phyloP scores from a whole-genome alignment of 2,888 invertebrate species.

The Tolmerus cingulatus region DNA sequence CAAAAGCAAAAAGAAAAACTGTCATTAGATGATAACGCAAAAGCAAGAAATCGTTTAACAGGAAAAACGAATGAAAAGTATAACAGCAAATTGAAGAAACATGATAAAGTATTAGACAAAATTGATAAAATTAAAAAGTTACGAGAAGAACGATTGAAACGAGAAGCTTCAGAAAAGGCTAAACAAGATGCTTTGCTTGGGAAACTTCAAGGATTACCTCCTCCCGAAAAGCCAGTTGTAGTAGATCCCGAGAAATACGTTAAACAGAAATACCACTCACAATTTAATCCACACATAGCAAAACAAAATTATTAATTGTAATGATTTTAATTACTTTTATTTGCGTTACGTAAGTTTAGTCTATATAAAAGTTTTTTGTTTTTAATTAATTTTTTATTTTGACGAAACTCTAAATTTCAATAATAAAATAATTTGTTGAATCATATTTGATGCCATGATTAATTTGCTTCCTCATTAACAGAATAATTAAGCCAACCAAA shows the following conservation, averaged over 20 bases:
- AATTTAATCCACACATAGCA: conserved; percentile 92
- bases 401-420: neutral
- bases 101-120: conserved; percentile 52
- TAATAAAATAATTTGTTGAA: no score
- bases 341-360: neutral
- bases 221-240: conserved; percentile 52
- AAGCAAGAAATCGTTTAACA: neutral
- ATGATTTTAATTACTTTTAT: neutral
- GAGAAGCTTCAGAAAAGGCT: conserved; percentile 81
- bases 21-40: conserved; percentile 23
- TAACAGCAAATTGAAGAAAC: conserved; percentile 20
- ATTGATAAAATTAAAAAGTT: conserved; percentile 34
- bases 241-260: conserved; percentile 58
- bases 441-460: no score
- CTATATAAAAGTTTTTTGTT: neutral
- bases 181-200: conserved; percentile 67
- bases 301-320: conserved; percentile 71
- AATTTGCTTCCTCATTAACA: no score
- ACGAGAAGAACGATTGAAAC: conserved; percentile 57
- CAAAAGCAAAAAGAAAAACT: conserved; percentile 49
- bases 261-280: conserved; percentile 90
- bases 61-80: neutral
- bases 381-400: neutral
- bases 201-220: conserved; percentile 51
- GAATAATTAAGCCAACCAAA: no score